Percentiles rank a stretch among this genome's conserved stretches.
These are phyloP conservation scores for Antheraea mylitta DNA, from an alignment of 1,140 invertebrate species.

Conservation along the genomic window DNA sequence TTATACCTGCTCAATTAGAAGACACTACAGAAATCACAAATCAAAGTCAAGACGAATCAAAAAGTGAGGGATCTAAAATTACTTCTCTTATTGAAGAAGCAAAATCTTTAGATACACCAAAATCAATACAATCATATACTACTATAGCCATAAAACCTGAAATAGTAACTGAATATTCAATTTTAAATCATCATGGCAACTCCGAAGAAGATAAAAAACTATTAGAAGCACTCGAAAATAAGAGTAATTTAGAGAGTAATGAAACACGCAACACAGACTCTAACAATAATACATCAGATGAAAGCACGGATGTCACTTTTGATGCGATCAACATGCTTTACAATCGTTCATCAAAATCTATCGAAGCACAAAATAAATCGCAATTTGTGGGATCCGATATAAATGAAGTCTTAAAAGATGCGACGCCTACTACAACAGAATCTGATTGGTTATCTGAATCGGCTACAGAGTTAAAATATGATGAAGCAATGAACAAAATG, in stretches of 20 bases:
- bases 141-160: slow-evolving; percentile 31
- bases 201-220: slow-evolving; percentile 44
- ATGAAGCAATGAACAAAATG: slow-evolving; percentile 48
- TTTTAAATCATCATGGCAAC: slow-evolving; percentile 44
- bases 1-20: slow-evolving; percentile 7
- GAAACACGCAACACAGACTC: slow-evolving; percentile 23
- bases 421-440: slow-evolving; percentile 40
- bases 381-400: slow-evolving; percentile 26
- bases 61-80: slow-evolving; percentile 18
- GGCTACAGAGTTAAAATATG: slow-evolving; percentile 55
- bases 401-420: slow-evolving; percentile 25
- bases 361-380: slow-evolving; percentile 33
- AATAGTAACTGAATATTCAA: slow-evolving; percentile 41
- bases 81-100: slow-evolving; percentile 20
- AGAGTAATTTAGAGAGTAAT: slow-evolving; percentile 41
- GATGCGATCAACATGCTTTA: slow-evolving; percentile 52
- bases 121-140: slow-evolving; percentile 2
- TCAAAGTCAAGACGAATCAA: slow-evolving; percentile 20
- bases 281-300: slow-evolving; percentile 32
- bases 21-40: slow-evolving; percentile 27
- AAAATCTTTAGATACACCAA: slow-evolving; percentile 18
- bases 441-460: slow-evolving; percentile 62
- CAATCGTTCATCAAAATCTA: slow-evolving; percentile 59
- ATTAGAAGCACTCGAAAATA: slow-evolving; percentile 39
- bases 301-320: slow-evolving; percentile 49